Evolutionary conservation across 2,113 vertebrate species (phyloP).

Genomic region (Petromus typicus): DNA sequence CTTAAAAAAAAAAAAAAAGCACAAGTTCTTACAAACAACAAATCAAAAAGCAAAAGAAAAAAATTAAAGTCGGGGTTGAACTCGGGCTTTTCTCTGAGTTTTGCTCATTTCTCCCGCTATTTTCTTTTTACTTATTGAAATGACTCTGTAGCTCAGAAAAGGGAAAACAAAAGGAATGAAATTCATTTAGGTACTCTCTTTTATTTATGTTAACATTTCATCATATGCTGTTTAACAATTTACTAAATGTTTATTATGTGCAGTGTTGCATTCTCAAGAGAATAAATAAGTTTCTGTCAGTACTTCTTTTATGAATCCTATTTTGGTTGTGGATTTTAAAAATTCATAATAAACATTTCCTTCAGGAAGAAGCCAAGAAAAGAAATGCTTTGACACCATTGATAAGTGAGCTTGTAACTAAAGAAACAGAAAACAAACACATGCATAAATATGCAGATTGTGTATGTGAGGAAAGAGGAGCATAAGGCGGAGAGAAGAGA

Average conservation of each 20-base stretch:
- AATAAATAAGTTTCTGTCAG: constrained; percentile 83
- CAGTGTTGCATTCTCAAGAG: constrained; percentile 74
- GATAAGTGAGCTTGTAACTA: constrained; percentile 79
- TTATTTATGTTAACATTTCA: constrained; percentile 84
- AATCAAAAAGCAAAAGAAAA: constrained; percentile 6
- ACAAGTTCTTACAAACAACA: constrained; percentile 75
- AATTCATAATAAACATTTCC: constrained; percentile 83
- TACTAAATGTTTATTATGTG: constrained; percentile 83
- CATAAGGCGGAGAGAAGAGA: neutral
- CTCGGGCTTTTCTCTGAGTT: constrained; percentile 45
- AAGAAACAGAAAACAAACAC: constrained; percentile 75
- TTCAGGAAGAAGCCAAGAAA: constrained; percentile 79
- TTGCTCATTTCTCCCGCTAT: constrained; percentile 33
- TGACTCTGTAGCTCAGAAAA: constrained; percentile 68
- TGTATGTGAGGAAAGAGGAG: neutral
- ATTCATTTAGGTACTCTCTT: constrained; percentile 80
- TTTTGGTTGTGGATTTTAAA: constrained; percentile 79
- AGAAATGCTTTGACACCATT: constrained; percentile 80
- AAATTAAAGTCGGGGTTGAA: neutral
- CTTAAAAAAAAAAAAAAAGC: constrained; percentile 31
- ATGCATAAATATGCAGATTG: constrained; percentile 43
- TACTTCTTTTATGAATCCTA: constrained; percentile 79
- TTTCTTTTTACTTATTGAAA: constrained; percentile 77
- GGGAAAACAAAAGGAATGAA: constrained; percentile 77
- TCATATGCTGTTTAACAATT: constrained; percentile 83